phyloP scores from a whole-genome alignment of 2,113 vertebrate genomes.

The Erythrolamprus reginae region DNA sequence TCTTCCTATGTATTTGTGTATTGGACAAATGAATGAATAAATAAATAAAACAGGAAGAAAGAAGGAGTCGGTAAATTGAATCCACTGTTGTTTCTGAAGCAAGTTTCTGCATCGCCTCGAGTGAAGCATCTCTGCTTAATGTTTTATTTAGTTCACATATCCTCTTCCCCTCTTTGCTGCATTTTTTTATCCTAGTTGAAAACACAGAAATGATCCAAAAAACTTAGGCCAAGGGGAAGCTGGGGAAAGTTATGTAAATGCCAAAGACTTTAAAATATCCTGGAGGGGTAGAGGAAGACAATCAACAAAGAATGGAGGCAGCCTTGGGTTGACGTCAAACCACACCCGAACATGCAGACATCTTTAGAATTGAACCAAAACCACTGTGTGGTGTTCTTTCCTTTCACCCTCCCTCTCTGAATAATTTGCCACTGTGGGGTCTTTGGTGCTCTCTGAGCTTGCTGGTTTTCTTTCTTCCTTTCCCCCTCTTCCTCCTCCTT shows the following conservation, averaged over 20 bases:
- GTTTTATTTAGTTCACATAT: constrained; percentile 44
- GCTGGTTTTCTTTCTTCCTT: not conserved
- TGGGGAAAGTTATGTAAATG: not conserved
- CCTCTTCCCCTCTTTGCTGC: not conserved
- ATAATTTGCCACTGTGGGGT: not conserved
- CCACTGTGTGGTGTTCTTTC: not conserved
- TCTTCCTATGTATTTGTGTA: no score
- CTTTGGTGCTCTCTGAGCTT: not conserved
- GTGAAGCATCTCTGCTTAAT: constrained; percentile 44
- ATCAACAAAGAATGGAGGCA: not conserved
- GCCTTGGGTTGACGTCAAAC: not conserved
- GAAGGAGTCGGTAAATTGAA: constrained; percentile 50
- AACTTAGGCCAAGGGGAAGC: not conserved
- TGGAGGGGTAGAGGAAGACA: not conserved
- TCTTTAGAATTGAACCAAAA: not conserved
- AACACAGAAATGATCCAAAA: constrained; percentile 16
- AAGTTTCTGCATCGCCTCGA: constrained; percentile 48
- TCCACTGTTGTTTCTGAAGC: constrained; percentile 44
- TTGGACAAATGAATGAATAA: no score
- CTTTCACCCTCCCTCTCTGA: not conserved
- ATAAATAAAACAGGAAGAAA: no score
- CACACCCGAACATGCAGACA: not conserved
- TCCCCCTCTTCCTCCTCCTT: no score
- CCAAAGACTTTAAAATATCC: not conserved
- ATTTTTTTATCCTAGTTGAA: constrained; percentile 46